Conservation (phyloP, 2,888 invertebrate species). For the Hirtodrosophila cameraria region DNA sequence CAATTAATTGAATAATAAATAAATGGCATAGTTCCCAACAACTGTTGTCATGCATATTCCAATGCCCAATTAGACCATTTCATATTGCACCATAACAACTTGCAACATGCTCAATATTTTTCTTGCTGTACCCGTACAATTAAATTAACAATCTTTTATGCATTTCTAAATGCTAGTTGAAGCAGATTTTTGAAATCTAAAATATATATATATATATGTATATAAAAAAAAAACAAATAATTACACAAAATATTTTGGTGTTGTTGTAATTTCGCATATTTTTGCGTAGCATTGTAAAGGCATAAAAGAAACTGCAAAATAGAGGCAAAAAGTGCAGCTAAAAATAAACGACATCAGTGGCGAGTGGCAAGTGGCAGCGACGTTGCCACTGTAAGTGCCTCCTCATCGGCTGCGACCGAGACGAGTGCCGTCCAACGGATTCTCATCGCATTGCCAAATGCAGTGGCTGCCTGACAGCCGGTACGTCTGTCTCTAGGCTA, state of each 20-base stretch:
- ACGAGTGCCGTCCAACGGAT: conserved; percentile 40
- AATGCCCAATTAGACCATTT: conserved; percentile 48
- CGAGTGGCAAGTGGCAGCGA: conserved; percentile 45
- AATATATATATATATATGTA: too few relatives aligned
- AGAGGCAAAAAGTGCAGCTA: conserved; percentile 53
- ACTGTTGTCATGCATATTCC: conserved; percentile 31
- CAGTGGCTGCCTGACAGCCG: conserved; percentile 48
- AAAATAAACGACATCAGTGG: conserved; percentile 65
- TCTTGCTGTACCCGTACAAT: conserved; percentile 40
- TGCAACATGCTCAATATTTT: conserved; percentile 11
- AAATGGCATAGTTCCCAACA: conserved; percentile 20
- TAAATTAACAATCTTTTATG: conserved; percentile 59
- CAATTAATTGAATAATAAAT: conserved; percentile 28
- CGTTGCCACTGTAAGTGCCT: conserved; percentile 57
- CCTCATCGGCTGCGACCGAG: conserved; percentile 33
- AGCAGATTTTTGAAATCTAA: conserved; percentile 52
- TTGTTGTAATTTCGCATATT: conserved; percentile 45
- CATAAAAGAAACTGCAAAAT: conserved; percentile 29
- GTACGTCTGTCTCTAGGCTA: neutral
- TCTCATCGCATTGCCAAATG: conserved; percentile 63
- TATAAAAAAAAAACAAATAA: too few relatives aligned
- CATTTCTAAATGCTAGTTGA: conserved; percentile 48
- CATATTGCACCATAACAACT: conserved; percentile 7
- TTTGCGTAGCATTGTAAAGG: conserved; percentile 48
- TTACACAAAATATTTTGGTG: conserved; percentile 6